Evolutionary conservation across 2,888 invertebrate species (phyloP).

Genomic region (Myopa tessellatipennis): DNA sequence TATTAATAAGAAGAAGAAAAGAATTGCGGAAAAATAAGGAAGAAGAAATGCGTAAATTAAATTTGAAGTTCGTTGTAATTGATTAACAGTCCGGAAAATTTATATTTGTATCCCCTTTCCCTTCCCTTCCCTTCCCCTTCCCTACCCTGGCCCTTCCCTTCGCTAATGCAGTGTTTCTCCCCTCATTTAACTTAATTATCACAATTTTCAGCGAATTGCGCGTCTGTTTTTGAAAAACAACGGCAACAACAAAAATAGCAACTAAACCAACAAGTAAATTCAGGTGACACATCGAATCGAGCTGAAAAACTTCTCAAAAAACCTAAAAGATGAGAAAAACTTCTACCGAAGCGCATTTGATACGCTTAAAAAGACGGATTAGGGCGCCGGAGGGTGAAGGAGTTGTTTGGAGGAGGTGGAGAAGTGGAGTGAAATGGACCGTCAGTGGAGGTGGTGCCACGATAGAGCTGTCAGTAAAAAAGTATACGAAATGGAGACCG

Average conservation of each 20-base stretch:
- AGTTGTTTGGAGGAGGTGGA: neutral
- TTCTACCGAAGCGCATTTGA: constrained; percentile 1
- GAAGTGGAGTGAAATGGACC: neutral
- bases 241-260: neutral
- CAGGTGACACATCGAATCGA: neutral
- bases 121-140: too few species aligned
- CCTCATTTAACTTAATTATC: constrained; percentile 24
- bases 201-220: constrained; percentile 21
- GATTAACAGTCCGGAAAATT: neutral
- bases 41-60: neutral
- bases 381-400: neutral
- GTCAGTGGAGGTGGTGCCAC: neutral
- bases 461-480: neutral
- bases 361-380: neutral
- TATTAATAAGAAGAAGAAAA: too few species aligned
- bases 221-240: neutral
- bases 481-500: neutral
- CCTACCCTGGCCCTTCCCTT: neutral
- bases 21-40: neutral
- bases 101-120: neutral
- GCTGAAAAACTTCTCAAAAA: neutral
- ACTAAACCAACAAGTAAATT: constrained; percentile 4
- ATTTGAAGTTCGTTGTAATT: neutral
- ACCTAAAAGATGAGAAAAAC: neutral
- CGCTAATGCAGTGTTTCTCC: neutral